Evolutionary conservation across 2,888 invertebrate species (phyloP).

Genomic region (Microdon myrmicae): DNA sequence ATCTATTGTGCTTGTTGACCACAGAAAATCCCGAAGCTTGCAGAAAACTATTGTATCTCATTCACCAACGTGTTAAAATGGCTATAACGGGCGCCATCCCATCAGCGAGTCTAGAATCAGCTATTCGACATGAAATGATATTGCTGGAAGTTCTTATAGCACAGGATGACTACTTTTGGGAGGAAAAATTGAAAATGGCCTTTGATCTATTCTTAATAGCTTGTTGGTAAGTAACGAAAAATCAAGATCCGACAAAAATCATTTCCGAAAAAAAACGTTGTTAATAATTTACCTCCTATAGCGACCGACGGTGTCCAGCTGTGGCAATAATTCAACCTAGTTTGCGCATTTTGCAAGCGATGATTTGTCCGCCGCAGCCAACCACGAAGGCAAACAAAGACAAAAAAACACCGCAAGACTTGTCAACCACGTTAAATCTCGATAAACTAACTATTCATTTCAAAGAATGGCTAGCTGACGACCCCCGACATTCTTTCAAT

Average conservation of each 20-base stretch:
- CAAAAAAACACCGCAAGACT: constrained; percentile 68
- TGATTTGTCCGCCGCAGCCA: constrained; percentile 77
- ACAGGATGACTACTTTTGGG: constrained; percentile 96
- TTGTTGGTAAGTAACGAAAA: constrained; percentile 67
- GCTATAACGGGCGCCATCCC: constrained; percentile 82
- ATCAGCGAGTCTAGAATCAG: constrained; percentile 76
- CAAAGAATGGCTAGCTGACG: constrained; percentile 78
- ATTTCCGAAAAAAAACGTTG: not conserved
- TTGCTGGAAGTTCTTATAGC: constrained; percentile 87
- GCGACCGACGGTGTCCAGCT: constrained; percentile 81
- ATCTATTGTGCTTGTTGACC: constrained; percentile 87
- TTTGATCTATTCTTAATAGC: constrained; percentile 87
- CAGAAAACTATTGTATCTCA: constrained; percentile 69
- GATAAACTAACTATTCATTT: constrained; percentile 78
- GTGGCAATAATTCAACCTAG: constrained; percentile 93
- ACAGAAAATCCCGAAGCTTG: constrained; percentile 89
- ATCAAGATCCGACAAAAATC: not conserved
- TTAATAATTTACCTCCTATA: constrained; percentile 31
- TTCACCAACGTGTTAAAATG: constrained; percentile 86
- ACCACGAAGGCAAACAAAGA: constrained; percentile 71
- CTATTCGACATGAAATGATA: constrained; percentile 89
- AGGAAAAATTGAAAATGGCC: constrained; percentile 87
- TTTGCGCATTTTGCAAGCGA: constrained; percentile 86
- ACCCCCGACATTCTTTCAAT: constrained; percentile 75
- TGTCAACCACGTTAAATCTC: constrained; percentile 69